Percentiles rank a stretch among this genome's conserved stretches.
These are phyloP conservation scores for Oryzias curvinotus DNA, from an alignment of 2,113 vertebrate species.

Conservation along the genomic window DNA sequence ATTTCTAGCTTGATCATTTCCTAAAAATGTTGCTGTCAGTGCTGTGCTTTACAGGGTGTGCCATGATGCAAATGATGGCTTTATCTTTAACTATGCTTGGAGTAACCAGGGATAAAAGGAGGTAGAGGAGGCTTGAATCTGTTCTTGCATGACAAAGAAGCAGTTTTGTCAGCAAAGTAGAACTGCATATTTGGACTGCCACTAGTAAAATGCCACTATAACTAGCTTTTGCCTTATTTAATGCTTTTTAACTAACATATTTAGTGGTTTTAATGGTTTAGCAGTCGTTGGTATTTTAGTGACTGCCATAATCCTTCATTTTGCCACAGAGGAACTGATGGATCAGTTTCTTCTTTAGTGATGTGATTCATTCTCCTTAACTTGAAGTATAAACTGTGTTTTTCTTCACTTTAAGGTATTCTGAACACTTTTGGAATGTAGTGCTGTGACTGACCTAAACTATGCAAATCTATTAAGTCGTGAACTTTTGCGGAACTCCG, in stretches of 20 bases:
- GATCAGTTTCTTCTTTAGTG: constrained; percentile 43
- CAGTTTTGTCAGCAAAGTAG: constrained; percentile 25
- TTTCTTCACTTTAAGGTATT: constrained; percentile 54
- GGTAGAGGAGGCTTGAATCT: constrained; percentile 5
- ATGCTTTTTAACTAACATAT: constrained; percentile 33
- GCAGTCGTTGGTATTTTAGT: constrained; percentile 35
- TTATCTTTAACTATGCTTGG: constrained; percentile 22
- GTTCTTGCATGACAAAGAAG: background rate
- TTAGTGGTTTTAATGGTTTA: constrained; percentile 33
- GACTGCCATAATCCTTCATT: constrained; percentile 5
- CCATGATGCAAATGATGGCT: constrained; percentile 14
- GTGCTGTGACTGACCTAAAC: constrained; percentile 20
- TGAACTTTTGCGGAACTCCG: background rate
- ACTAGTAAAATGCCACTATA: constrained; percentile 9
- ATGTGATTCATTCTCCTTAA: constrained; percentile 62
- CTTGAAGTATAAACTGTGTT: constrained; percentile 48
- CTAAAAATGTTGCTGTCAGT: constrained; percentile 4
- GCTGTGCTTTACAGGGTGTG: constrained; percentile 1
- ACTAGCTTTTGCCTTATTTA: constrained; percentile 32
- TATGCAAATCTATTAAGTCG: constrained; percentile 37
- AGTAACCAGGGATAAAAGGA: constrained; percentile 16
- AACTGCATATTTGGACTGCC: constrained; percentile 48
- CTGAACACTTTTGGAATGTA: constrained; percentile 54
- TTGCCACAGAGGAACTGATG: constrained; percentile 48
- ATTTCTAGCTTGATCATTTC: background rate